Conservation (phyloP, 2,113 vertebrate genomes). For the Spermophilus dauricus region DNA sequence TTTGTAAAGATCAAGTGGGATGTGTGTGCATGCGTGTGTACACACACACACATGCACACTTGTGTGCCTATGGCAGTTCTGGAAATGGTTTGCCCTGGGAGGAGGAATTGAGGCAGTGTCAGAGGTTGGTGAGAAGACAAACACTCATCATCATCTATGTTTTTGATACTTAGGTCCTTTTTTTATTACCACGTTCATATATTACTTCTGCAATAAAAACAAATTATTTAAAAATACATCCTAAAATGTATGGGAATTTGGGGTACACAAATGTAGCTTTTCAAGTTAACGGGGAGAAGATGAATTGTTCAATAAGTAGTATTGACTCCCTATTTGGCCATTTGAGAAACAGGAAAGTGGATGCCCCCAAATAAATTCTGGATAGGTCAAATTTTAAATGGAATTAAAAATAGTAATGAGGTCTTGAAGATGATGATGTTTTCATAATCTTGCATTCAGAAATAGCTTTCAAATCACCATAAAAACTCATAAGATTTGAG, state of each 20-base stretch:
- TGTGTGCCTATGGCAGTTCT: background rate
- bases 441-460: background rate
- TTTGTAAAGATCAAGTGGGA: background rate
- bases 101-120: background rate
- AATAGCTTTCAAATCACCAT: slow-evolving; percentile 8
- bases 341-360: background rate
- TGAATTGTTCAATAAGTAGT: background rate
- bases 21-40: background rate
- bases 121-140: background rate
- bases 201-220: background rate
- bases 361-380: background rate
- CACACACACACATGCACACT: background rate
- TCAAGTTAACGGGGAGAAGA: background rate
- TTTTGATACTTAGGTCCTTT: background rate
- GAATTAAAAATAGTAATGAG: background rate
- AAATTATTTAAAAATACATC: background rate
- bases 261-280: background rate
- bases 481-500: background rate
- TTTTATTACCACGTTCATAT: background rate
- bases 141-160: background rate
- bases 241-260: background rate
- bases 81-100: background rate
- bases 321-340: background rate
- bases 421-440: background rate
- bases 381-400: slow-evolving; percentile 23